Conservation (phyloP, 2,113 vertebrate genomes). For the Tenebrosternarchus preto region DNA sequence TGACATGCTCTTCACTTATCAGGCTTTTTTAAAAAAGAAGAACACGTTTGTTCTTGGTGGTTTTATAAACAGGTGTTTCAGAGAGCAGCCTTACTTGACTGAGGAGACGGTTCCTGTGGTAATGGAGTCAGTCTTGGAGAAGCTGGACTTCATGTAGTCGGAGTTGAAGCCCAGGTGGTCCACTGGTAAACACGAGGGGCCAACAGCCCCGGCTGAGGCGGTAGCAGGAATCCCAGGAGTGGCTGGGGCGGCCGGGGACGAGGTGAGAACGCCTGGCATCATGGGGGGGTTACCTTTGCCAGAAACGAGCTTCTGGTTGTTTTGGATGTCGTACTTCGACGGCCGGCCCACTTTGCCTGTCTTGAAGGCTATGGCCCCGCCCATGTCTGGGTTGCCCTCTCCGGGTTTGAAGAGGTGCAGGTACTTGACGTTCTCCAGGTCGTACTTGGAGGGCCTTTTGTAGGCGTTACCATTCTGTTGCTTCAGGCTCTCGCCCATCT, state of each 20-base stretch:
- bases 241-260: constrained; percentile 76
- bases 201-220: constrained; percentile 50
- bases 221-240: constrained; percentile 70
- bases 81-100: constrained; percentile 85
- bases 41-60: not conserved
- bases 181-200: constrained; percentile 69
- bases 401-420: constrained; percentile 97
- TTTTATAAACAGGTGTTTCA: not conserved
- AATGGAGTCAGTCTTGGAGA: constrained; percentile 99
- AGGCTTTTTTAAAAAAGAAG: too few species aligned
- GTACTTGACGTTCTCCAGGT: constrained; percentile 97
- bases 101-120: constrained; percentile 98
- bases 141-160: constrained; percentile 95
- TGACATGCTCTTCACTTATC: not conserved
- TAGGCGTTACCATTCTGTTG: constrained; percentile 93
- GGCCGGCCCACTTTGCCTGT: constrained; percentile 96
- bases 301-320: constrained; percentile 90
- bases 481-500: constrained; percentile 88
- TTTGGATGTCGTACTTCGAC: constrained; percentile 96
- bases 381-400: constrained; percentile 95
- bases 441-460: constrained; percentile 97
- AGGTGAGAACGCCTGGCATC: constrained; percentile 80
- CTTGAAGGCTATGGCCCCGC: constrained; percentile 97
- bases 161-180: constrained; percentile 87
- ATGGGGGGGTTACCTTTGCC: constrained; percentile 81